phyloP scores from a whole-genome alignment of 2,113 vertebrate genomes.

The Xiphias gladius region DNA sequence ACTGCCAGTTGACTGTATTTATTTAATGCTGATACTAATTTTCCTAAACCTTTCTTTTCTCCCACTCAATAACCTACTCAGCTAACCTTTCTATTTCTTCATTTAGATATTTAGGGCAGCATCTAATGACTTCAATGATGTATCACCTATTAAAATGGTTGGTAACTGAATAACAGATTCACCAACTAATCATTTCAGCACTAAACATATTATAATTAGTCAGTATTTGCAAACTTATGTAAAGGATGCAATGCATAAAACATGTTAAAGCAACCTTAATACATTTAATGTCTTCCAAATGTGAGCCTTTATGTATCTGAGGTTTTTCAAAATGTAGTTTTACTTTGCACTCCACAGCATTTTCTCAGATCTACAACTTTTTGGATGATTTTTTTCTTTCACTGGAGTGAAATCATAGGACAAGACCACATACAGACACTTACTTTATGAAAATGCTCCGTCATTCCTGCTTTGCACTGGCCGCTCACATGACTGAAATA shows the following conservation, averaged over 20 bases:
- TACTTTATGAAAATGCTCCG: slow-evolving; percentile 26
- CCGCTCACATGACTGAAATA: slow-evolving; percentile 72
- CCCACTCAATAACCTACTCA: not conserved
- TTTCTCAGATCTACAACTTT: slow-evolving; percentile 8
- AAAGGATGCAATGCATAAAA: slow-evolving; percentile 7
- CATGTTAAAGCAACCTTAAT: no score
- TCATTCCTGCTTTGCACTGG: slow-evolving; percentile 33
- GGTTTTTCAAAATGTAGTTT: not conserved
- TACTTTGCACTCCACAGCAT: not conserved
- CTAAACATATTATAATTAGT: slow-evolving; percentile 6
- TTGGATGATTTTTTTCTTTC: not conserved
- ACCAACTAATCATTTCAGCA: slow-evolving; percentile 7
- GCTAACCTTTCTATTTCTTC: not conserved
- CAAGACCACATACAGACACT: not conserved
- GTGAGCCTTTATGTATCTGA: not conserved
- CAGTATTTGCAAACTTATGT: slow-evolving; percentile 35
- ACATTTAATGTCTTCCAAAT: slow-evolving; percentile 25
- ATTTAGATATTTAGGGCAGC: not conserved
- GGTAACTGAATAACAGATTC: not conserved
- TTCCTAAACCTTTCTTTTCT: not conserved
- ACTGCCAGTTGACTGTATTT: no score
- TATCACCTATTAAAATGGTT: not conserved
- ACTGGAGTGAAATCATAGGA: not conserved
- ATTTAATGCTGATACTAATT: not conserved
- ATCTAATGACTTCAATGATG: not conserved